These are phyloP conservation scores for Bombus polaris DNA, from an alignment of 1,140 invertebrate genomes.

Conservation along the genomic window DNA sequence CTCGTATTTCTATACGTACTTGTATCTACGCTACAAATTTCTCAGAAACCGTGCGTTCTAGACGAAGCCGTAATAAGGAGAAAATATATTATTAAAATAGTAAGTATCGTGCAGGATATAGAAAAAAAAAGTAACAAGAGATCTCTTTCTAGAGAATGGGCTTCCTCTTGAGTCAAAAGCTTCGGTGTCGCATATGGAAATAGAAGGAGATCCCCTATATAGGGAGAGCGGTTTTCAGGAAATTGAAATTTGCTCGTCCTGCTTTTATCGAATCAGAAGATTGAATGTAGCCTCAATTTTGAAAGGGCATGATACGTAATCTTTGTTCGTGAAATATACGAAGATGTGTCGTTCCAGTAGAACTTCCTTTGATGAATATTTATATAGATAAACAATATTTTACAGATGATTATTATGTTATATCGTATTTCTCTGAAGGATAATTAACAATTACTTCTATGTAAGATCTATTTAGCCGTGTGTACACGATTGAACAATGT, in stretches of 20 bases:
- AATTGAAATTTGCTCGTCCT: conserved; percentile 62
- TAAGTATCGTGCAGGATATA: not conserved
- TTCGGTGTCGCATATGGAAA: conserved; percentile 22
- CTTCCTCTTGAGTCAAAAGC: conserved; percentile 19
- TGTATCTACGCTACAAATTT: not conserved
- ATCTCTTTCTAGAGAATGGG: not conserved
- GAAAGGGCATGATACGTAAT: conserved; percentile 21
- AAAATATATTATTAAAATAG: not conserved
- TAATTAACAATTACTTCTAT: too few species aligned
- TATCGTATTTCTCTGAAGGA: too few species aligned
- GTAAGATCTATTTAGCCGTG: too few species aligned
- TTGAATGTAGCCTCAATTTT: conserved; percentile 40
- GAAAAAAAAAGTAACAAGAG: not conserved
- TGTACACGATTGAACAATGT: too few species aligned
- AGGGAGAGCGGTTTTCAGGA: conserved; percentile 45
- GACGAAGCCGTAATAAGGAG: not conserved
- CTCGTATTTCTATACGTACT: too few species aligned
- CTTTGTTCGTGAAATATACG: conserved; percentile 10
- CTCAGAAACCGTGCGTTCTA: not conserved
- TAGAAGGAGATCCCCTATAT: conserved; percentile 1
- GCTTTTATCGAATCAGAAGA: conserved; percentile 62
- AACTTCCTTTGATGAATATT: not conserved
- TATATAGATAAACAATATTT: not conserved
- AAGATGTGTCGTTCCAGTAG: not conserved
- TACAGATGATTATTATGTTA: not conserved